Base-by-base conservation (phyloP, 2,888 invertebrate genomes). In the Andricus quercusramuli region DNA sequence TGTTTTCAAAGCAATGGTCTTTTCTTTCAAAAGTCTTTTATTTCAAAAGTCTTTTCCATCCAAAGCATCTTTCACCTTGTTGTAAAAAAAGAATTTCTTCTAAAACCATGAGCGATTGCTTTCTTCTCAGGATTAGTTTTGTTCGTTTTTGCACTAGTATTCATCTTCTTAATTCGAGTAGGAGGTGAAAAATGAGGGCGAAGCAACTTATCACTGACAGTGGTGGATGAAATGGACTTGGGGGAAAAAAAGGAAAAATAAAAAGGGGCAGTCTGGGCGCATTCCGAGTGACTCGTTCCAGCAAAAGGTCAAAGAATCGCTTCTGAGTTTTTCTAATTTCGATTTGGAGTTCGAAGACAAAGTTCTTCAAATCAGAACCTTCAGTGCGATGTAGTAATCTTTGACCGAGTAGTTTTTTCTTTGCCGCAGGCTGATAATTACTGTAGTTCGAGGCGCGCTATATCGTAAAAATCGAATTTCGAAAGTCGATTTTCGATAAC, bases 1-100 rank as follows among this genome's bases (percentile, higher is more conserved):
- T 80, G 70, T 77, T 83, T 85, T 83, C 79, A 77, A 81, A 80
- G 62, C 32, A 64, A n/a, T 32, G 20, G 1, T 32, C 32, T 51
- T 59, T 74, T 20, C 25, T 51, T 37, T 51, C 25, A 20, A n/a
- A 29, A 32, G n/a, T n/a, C n/a, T n/a, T n/a, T n/a, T n/a, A n/a
- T n/a, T n/a, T n/a, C n/a, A n/a, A n/a, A n/a, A n/a, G 47, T 51
- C 56, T 51, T 56, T 29, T 74, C n/a, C 17, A 8, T 25, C 17
- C 13, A n/a, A 44, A 22, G 6, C 5, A 11, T 5, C 13, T 11
- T 66, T 66, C 29, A 4, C 17, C n/a, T 5, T n/a, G 8, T 41
- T 37, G n/a, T 8, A 9, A n/a, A 29, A 66, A 37, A 37, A n/a
- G 41, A 20, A 37, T n/a, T 11, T 66, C 25, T 44, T 67, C 41